Evolutionary conservation across 2,113 vertebrate species (phyloP), one percentile per base, ranked within the genome.

Genomic region (Chelonoidis abingdonii): DNA sequence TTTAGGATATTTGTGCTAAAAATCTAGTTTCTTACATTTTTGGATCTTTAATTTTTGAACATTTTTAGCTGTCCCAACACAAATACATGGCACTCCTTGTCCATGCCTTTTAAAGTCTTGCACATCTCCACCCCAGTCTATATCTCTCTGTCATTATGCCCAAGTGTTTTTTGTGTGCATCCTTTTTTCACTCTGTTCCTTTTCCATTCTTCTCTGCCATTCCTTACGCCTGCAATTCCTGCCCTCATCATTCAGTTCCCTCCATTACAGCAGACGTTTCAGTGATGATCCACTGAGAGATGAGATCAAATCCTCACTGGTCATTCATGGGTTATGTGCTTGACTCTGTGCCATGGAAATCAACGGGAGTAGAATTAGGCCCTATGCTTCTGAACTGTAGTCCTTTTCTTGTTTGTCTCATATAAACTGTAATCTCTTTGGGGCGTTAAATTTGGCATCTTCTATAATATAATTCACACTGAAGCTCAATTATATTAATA

Each of bases 401-500:
- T 80, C 53, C 57, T 75, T 75, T 38, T 49, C 44, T 85, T 50
- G 27, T 44, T 85, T 57, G 22, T 84, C 69, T 22, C n/a, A 41
- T 41, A 93, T 75, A 69, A 95, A 86, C 50, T 50, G 22, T 59
- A 82, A 65, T 80, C 5, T 14, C 87, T 96, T 92, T 90, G 54
- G 75, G 57, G 83, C 59, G 25, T 2, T 56, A 69, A 35, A 87
- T 83, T n/a, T n/a, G 9, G 29, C 47, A 29, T 44, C 96, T 95
- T 90, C 8, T 59, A 1, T 83, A 44, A 17, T 84, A 38, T 0
- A 0, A 14, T 75, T 75, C n/a, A 75, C 38, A 12, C n/a, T 41
- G 79, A 29, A 83, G 72, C 41, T 35, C 19, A 53, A 44, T 41
- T 41, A 27, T 27, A 25, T 76, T 44, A 44, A 27, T 76, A 76